Conservation (phyloP, 2,888 invertebrate species). For the Tuta absoluta region DNA sequence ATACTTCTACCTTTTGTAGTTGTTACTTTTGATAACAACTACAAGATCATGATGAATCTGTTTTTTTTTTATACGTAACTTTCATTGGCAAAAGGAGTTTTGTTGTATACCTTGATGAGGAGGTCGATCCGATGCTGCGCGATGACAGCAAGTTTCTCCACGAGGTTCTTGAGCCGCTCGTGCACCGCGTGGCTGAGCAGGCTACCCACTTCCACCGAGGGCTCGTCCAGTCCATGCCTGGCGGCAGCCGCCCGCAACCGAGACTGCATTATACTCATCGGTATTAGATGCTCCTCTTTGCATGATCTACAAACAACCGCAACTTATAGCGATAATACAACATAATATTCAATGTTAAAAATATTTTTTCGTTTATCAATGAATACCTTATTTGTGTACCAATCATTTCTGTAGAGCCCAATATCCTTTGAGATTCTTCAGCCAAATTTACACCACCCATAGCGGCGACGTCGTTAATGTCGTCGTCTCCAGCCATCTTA, state of each 20-base stretch:
- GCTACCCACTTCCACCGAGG: constrained; percentile 91
- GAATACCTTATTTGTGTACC: constrained; percentile 88
- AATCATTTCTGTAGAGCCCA: constrained; percentile 94
- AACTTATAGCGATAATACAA: neutral
- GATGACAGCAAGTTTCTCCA: constrained; percentile 94
- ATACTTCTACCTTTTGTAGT: too few species aligned
- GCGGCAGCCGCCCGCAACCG: constrained; percentile 89
- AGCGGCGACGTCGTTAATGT: constrained; percentile 99
- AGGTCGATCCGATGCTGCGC: constrained; percentile 97
- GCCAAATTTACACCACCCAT: constrained; percentile 99
- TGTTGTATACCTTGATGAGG: constrained; percentile 84
- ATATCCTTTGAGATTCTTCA: constrained; percentile 96
- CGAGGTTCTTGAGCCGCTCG: constrained; percentile 93
- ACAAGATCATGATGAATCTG: too few species aligned
- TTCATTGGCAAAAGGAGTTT: neutral
- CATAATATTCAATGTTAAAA: neutral
- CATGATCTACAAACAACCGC: constrained; percentile 83
- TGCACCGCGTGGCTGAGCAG: constrained; percentile 96
- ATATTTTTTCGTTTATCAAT: neutral
- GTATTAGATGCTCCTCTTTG: constrained; percentile 95
- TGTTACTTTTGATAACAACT: too few species aligned
- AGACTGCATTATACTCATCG: constrained; percentile 87
- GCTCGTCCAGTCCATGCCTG: constrained; percentile 91
- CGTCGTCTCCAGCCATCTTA: constrained; percentile 91
- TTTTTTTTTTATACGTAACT: too few species aligned